Base-by-base conservation (phyloP, 2,888 invertebrate genomes). In the Yponomeuta cagnagella region DNA sequence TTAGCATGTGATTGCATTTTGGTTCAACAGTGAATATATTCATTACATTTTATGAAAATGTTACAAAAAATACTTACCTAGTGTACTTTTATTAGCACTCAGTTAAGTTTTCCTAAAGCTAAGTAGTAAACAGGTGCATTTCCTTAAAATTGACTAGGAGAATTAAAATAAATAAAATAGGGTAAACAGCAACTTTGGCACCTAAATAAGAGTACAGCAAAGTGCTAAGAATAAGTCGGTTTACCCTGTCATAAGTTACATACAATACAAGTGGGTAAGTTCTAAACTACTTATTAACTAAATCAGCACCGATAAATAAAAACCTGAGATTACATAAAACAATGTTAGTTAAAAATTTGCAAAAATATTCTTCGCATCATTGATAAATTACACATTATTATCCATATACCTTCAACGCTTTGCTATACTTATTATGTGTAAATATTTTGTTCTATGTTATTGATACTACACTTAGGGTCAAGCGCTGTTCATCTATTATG, bases 91-190 rank as follows among this genome's bases (percentile, higher is more conserved):
- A 5, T 43, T 43, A 8, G 43, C 6, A 43, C 43, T 43, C 8
- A 43, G 43, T 0, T 8, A 43, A 5, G 43, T 43, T 43, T 43
- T 8, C 43, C 43, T 43, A 43, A 43, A 43, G 6, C 43, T 8
- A 43, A 43, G 5, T 43, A 43, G 30, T 65, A 65, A 30, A 30
- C 12, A 33, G 30, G 31, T 31, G 65, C 30, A 33, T 65, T 65
- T 65, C n/a, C 33, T 65, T 65, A 58, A 58, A 65, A 65, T 65
- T 65, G 65, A 65, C 65, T 65, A 65, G 65, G 65, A 65, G 31
- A 5, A 33, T 65, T 65, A 10, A 31, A 65, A 65, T 58, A 58
- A 58, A 58, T 58, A 58, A 12, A 58, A 58, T 58, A 58, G 52
- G 52, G 52, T 58, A 58, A 58, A 58, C 52, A 6, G 52, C 12